Base-by-base conservation (phyloP, 1,140 invertebrate species). In the Colletes latitarsis region DNA sequence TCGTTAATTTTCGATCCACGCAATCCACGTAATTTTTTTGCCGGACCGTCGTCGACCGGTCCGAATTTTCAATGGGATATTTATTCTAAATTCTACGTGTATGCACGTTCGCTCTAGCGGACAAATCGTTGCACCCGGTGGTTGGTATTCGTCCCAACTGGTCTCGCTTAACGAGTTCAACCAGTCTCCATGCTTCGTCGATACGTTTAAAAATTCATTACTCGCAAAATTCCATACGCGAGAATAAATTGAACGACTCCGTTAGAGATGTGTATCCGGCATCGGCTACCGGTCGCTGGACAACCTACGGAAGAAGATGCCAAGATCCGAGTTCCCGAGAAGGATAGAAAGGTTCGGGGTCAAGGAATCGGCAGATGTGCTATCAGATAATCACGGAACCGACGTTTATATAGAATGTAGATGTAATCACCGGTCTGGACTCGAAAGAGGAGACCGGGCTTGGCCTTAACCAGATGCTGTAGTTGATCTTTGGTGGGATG, bases 341-440 rank as follows among this genome's bases (percentile, higher is more conserved):
- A 55, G 64, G 41, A 86, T 82, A 77, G 68, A 85, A 73, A 85
- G 55, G 75, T 80, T 80, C 75, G 73, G 70, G 83, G 19, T 55
- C 62, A 68, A 68, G 72, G 81, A 77, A 85, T 76, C 63, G 71
- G 67, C 76, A 71, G 84, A 70, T 82, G 72, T 63, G 69, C 70
- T 62, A 75, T 57, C 46, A 66, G 77, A 86, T 84, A 83, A 87
- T 85, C 75, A 71, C 64, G 81, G 87, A 81, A 79, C 77, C 84
- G 82, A 70, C 81, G 74, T 88, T 88, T 88, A 86, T 86, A 81
- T 77, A 75, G 81, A 83, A 87, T 86, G 87, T 85, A 88, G 88
- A 88, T 89, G 78, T 69, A 83, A 84, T 89, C 83, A 79, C 62
- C 68, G 71, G 75, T 60, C 39, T 71, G 74, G 75, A 81, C 67